Conservation (phyloP, 2,888 invertebrate genomes). For the Herminia tarsipennalis region DNA sequence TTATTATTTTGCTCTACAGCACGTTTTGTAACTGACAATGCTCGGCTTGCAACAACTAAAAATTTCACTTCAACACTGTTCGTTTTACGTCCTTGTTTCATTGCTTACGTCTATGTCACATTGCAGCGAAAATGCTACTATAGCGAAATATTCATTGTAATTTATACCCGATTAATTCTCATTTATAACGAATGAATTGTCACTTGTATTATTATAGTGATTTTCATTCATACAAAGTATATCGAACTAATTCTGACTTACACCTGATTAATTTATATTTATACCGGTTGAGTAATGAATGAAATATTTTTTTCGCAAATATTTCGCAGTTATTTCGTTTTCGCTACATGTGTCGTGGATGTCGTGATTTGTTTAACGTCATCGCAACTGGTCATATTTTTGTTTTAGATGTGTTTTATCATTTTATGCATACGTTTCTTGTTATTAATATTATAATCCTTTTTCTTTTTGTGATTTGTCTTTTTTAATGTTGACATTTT, state of each 20-base stretch:
- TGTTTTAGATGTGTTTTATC: constrained; percentile 26
- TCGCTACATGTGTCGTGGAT: background rate
- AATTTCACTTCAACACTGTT: constrained; percentile 29
- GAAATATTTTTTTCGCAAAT: too few relatives aligned
- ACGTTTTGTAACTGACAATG: constrained; percentile 49
- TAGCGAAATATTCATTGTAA: background rate
- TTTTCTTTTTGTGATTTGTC: constrained; percentile 31
- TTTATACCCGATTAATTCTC: background rate
- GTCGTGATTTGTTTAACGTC: constrained; percentile 15
- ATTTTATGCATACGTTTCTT: constrained; percentile 23
- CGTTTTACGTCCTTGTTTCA: constrained; percentile 42
- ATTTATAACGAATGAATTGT: background rate
- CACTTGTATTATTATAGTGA: too few relatives aligned
- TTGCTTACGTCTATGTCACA: constrained; percentile 32
- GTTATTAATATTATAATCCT: constrained; percentile 16
- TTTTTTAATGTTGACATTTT: constrained; percentile 30
- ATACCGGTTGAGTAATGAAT: background rate
- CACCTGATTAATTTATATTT: too few relatives aligned
- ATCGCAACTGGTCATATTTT: constrained; percentile 26
- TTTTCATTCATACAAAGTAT: too few relatives aligned
- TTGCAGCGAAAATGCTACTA: background rate
- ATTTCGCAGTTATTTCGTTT: constrained; percentile 3
- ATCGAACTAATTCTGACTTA: background rate
- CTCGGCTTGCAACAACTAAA: constrained; percentile 49
- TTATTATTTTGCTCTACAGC: constrained; percentile 42